Evolutionary conservation across 2,888 invertebrate species (phyloP).

Genomic region (Ophonus ardosiacus): DNA sequence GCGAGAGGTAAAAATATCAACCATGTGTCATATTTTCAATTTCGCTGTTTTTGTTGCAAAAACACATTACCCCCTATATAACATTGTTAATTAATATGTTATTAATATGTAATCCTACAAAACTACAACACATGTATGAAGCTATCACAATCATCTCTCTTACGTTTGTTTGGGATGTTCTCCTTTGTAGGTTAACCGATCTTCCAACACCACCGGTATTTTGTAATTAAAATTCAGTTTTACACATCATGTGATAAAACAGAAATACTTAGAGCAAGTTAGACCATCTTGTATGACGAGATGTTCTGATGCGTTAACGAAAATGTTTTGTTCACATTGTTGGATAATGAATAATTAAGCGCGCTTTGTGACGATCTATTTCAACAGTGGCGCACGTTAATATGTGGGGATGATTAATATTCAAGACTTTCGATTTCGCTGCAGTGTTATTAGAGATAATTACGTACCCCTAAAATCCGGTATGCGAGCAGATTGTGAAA

Average conservation of each 20-base stretch:
- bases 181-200: background rate
- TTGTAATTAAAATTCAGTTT: background rate
- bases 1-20: too few relatives aligned
- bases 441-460: conserved; percentile 44
- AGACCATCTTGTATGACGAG: background rate
- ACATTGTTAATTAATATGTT: background rate
- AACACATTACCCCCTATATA: background rate
- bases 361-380: conserved; percentile 4
- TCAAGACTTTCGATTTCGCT: conserved; percentile 41
- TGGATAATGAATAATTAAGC: conserved; percentile 13
- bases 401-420: conserved; percentile 37
- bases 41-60: too few relatives aligned
- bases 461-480: background rate
- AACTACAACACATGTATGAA: background rate
- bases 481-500: conserved; percentile 11
- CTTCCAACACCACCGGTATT: background rate
- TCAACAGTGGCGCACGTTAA: conserved; percentile 10
- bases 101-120: background rate
- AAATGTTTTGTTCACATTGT: conserved; percentile 20
- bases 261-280: background rate
- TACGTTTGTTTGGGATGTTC: background rate
- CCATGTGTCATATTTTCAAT: too few relatives aligned
- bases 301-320: background rate
- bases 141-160: background rate
- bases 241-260: background rate